Base-by-base conservation (phyloP, 2,888 invertebrate genomes). In the Cepaea hortensis region DNA sequence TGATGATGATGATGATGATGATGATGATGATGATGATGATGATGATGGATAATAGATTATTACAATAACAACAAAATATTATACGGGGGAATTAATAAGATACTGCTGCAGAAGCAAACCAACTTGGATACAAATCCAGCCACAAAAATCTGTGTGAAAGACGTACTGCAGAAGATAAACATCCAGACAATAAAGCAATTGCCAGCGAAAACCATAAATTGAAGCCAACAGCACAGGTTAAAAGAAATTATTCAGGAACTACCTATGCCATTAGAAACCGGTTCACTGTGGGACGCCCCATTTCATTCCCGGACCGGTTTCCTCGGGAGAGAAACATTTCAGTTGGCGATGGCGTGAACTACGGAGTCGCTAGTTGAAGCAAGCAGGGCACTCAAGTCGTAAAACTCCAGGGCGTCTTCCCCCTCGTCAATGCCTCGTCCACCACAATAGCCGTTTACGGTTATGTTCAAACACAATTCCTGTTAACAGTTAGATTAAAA, bases 341-440 rank as follows among this genome's bases (percentile, higher is more conserved):
- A 5, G 35, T 13, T 23, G 11, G 3, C 0, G 55, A 55, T 82
- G 35, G 18, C 72, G 65, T 46, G 50, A 82, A 73, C 46, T 70
- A 70, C n/a, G 61, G 3, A 15, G 73, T 70, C 82, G 35, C 55
- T 15, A 3, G 72, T 73, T 82, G 72, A 11, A 55, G 48, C 55
- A 13, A 72, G 18, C 73, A 3, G 55, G 20, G 46, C 13, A 3
- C 35, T 82, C 55, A 20, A 23, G 35, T 72, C 70, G 82, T 82
- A 82, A 82, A 81, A 82, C 82, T 55, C 23, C 82, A 55, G 82
- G 82, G 13, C 50, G 18, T n/a, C 82, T 46, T 55, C 82, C 82
- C 15, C 35, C 23, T 73, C 55, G 23, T 73, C 82, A 82, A 61
- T 73, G 50, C 82, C 23, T 55, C 73, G 15, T 35, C 23, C 23